Conservation (phyloP, 2,888 invertebrate species). For the Frankliniella intonsa region DNA sequence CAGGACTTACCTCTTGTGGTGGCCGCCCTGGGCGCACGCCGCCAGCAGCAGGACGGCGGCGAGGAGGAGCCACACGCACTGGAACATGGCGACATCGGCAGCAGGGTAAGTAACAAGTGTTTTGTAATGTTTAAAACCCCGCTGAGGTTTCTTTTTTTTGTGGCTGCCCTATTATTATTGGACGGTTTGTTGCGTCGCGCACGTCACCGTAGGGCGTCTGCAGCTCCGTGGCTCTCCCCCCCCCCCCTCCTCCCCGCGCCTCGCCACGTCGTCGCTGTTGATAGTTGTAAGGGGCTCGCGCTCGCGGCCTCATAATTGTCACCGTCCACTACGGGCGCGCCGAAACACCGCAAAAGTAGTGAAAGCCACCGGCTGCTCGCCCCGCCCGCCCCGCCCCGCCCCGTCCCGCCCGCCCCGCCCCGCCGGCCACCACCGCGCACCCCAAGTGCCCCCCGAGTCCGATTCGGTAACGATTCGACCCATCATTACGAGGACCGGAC, state of each 20-base stretch:
- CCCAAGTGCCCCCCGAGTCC: too few relatives aligned
- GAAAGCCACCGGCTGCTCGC: neutral
- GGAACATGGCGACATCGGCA: neutral
- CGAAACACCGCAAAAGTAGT: neutral
- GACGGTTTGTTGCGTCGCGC: too few relatives aligned
- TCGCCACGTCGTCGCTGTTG: too few relatives aligned
- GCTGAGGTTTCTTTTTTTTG: neutral
- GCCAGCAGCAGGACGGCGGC: neutral
- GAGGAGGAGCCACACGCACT: constrained; percentile 4
- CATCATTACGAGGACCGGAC: neutral
- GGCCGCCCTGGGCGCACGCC: neutral
- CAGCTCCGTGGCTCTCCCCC: too few relatives aligned
- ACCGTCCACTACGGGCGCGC: too few relatives aligned
- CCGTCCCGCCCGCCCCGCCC: neutral
- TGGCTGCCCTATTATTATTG: too few relatives aligned
- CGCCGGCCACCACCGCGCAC: neutral
- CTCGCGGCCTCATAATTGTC: too few relatives aligned
- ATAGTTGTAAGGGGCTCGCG: too few relatives aligned
- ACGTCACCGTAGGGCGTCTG: too few relatives aligned
- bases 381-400: neutral
- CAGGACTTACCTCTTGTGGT: neutral
- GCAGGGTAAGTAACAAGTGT: neutral
- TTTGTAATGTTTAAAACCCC: neutral
- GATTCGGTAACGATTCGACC: neutral
- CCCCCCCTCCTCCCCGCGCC: too few relatives aligned